A percentile compares a stretch with the other conserved stretches of the same genome.
phyloP scores from a whole-genome alignment of 2,113 vertebrate genomes.

The Climacteris rufus region DNA sequence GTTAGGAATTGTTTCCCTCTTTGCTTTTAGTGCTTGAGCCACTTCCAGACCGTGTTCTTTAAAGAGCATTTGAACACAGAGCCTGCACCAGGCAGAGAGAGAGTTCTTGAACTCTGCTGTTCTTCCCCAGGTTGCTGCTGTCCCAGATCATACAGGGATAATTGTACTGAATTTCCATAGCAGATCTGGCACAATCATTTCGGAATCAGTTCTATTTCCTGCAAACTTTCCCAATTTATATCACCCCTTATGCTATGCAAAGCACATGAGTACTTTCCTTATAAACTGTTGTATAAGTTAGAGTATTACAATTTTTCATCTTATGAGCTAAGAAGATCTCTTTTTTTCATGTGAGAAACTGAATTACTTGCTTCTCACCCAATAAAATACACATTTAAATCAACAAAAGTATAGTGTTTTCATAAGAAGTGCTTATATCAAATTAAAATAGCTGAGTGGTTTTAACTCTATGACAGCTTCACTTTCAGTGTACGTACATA shows the following conservation, averaged over 20 bases:
- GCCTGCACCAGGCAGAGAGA: background rate
- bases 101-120: background rate
- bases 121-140: background rate
- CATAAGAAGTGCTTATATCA: background rate
- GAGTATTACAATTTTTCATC: background rate
- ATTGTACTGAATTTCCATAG: background rate
- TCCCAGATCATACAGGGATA: background rate
- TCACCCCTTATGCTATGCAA: background rate
- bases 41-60: slow-evolving; percentile 47
- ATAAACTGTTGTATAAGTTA: background rate
- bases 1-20: slow-evolving; percentile 76
- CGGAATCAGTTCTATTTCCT: background rate
- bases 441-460: background rate
- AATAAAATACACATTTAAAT: background rate
- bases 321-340: background rate
- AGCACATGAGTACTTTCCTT: background rate
- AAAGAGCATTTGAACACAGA: slow-evolving; percentile 25
- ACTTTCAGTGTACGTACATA: background rate
- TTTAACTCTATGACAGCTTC: background rate
- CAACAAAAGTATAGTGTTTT: background rate
- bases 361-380: background rate
- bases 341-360: background rate
- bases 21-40: slow-evolving; percentile 35
- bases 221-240: background rate
- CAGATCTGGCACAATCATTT: background rate